Conservation (phyloP, 2,797 vertebrate genomes). For the Myiotriccus ornatus region DNA sequence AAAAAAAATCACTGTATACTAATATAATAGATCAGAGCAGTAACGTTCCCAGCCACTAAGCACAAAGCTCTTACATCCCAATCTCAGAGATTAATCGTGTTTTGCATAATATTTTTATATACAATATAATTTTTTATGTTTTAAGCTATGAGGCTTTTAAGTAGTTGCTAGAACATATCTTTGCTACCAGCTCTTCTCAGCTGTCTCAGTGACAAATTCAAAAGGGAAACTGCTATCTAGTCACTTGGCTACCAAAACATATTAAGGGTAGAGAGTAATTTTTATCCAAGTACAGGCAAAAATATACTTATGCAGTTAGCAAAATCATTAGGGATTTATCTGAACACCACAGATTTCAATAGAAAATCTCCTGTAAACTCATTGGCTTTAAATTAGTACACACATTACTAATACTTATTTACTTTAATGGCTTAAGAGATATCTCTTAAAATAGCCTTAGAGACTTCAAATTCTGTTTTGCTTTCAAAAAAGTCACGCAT, state of each 20-base stretch:
- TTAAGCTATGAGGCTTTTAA: not conserved
- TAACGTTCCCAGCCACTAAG: not conserved
- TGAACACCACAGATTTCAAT: not conserved
- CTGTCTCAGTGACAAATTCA: not conserved
- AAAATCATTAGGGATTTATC: not conserved
- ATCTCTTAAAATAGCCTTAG: not conserved
- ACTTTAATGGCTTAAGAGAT: not conserved
- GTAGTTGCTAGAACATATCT: not conserved
- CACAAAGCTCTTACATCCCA: not conserved
- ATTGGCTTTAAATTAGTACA: not conserved
- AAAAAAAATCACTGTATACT: not conserved
- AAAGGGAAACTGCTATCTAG: not conserved
- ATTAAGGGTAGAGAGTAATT: not conserved
- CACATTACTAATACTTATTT: not conserved
- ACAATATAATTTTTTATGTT: not conserved
- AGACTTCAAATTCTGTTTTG: conserved; percentile 24
- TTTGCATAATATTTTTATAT: not conserved
- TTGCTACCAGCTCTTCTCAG: not conserved
- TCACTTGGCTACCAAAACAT: not conserved
- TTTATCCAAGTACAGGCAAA: not conserved
- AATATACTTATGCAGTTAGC: not conserved
- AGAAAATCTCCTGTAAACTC: not conserved
- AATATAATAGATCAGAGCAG: not conserved
- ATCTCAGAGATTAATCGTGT: not conserved
- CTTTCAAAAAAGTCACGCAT: not conserved